These are phyloP conservation scores for Drosophila algonquin DNA, from an alignment of 2,888 invertebrate species.

Conservation along the genomic window DNA sequence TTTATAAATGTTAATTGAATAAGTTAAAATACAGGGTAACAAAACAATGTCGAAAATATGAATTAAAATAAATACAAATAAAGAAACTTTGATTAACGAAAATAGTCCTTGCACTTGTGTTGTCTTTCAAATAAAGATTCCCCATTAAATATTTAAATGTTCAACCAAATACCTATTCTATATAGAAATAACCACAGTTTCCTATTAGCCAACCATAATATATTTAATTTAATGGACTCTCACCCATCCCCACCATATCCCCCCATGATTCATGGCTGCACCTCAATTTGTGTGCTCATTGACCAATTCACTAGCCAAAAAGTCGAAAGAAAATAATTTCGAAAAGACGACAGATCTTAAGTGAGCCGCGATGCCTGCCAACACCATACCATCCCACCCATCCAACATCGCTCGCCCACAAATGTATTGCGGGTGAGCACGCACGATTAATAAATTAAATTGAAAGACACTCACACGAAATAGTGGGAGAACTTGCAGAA, in stretches of 20 bases:
- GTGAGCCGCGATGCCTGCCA: conserved; percentile 39
- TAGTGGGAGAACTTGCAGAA: conserved; percentile 39
- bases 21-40: background rate
- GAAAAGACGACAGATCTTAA: conserved; percentile 51
- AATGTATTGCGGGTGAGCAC: conserved; percentile 63
- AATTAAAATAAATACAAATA: too few species aligned
- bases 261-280: conserved; percentile 19
- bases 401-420: conserved; percentile 62
- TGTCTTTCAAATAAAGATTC: too few species aligned
- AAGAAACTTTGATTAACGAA: too few species aligned
- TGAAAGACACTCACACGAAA: conserved; percentile 68
- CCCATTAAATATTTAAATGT: too few species aligned
- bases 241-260: conserved; percentile 12
- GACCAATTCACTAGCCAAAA: conserved; percentile 55
- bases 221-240: conserved; percentile 23
- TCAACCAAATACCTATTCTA: too few species aligned
- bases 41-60: too few species aligned
- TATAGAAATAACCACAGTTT: background rate
- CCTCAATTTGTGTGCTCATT: conserved; percentile 66
- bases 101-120: too few species aligned
- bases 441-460: conserved; percentile 81
- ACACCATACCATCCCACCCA: conserved; percentile 6
- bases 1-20: background rate
- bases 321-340: conserved; percentile 60
- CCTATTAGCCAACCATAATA: conserved; percentile 19